Conservation (phyloP, 2,113 vertebrate genomes). For the Lamprologus sp. region DNA sequence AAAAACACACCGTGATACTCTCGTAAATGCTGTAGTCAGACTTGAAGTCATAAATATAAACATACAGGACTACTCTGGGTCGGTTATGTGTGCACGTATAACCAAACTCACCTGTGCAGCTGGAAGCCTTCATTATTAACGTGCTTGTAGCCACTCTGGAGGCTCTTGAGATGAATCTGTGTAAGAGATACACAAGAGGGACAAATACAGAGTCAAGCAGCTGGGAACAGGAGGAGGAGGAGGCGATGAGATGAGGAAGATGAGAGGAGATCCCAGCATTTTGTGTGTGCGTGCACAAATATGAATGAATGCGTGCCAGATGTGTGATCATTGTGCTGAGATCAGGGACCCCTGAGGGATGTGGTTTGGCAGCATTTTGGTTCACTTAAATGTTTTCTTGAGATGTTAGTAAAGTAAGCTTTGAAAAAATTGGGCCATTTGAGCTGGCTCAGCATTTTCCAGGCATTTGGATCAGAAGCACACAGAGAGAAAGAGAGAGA, state of each 20-base stretch:
- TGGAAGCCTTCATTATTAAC: conserved; percentile 74
- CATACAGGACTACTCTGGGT: neutral
- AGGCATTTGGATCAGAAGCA: neutral
- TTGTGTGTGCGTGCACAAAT: neutral
- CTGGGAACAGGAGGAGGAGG: neutral
- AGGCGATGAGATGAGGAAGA: neutral
- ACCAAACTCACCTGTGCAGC: conserved; percentile 79
- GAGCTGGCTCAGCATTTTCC: conserved; percentile 21
- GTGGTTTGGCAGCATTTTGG: conserved; percentile 18
- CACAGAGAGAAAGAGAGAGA: neutral
- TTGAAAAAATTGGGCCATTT: neutral
- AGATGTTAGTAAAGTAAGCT: conserved; percentile 16
- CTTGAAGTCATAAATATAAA: neutral
- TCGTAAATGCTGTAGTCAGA: neutral
- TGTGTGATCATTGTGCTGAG: conserved; percentile 23
- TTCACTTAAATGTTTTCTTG: conserved; percentile 25
- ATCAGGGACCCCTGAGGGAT: conserved; percentile 16
- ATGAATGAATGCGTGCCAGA: neutral
- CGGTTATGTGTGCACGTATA: neutral
- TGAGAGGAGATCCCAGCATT: neutral
- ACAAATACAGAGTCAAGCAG: neutral
- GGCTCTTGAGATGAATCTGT: conserved; percentile 83
- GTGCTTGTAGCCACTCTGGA: conserved; percentile 78
- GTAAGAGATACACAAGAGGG: neutral
- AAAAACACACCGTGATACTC: neutral